Percentiles rank a stretch among this genome's conserved stretches.
Evolutionary conservation across 2,888 invertebrate genomes (phyloP).

Genomic region (Nesidiocoris tenuis): DNA sequence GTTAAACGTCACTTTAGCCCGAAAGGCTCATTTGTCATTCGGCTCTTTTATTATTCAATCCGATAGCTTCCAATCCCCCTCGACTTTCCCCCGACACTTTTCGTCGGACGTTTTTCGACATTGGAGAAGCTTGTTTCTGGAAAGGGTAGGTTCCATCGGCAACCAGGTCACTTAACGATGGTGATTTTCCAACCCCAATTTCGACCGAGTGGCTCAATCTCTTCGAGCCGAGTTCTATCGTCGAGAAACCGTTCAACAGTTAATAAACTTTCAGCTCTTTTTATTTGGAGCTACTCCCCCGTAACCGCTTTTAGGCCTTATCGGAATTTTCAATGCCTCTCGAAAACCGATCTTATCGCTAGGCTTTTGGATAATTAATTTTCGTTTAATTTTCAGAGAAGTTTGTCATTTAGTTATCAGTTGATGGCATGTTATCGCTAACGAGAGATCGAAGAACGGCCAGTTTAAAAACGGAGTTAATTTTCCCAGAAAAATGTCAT

Average conservation of each 20-base stretch:
- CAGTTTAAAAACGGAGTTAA: no score
- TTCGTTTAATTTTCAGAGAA: no score
- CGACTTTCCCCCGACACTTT: background rate
- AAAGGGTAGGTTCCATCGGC: background rate
- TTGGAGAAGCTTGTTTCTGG: background rate
- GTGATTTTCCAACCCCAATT: background rate
- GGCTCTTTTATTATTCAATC: background rate
- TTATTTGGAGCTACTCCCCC: no score
- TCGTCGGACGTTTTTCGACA: background rate
- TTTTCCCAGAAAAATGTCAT: no score
- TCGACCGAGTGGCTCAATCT: background rate
- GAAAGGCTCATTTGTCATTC: background rate
- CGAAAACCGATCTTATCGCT: no score
- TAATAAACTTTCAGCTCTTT: background rate
- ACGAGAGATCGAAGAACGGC: no score
- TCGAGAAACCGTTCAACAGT: background rate
- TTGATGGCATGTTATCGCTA: no score
- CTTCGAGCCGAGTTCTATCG: background rate
- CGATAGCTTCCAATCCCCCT: background rate
- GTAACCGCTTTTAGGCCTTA: no score
- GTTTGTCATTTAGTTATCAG: no score
- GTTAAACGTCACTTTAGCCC: background rate
- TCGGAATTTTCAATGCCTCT: no score
- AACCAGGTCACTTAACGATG: background rate
- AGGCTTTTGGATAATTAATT: no score